Conservation (phyloP, 2,113 vertebrate genomes). For the Syrrhaptes paradoxus region DNA sequence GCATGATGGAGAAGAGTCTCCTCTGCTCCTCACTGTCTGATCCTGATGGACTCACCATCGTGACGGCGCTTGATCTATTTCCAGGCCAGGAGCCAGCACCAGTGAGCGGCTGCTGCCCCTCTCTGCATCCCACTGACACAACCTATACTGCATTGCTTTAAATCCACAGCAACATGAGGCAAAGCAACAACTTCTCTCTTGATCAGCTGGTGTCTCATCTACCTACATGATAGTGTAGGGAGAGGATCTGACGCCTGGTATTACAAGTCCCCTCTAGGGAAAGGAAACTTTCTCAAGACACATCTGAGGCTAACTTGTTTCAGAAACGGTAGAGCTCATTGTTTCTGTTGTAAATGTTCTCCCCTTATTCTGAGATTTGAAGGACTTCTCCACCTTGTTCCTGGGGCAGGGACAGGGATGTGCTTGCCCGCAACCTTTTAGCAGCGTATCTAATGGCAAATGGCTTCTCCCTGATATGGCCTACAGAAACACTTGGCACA, state of each 20-base stretch:
- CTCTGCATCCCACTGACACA: not conserved
- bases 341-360: not conserved
- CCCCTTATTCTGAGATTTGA: not conserved
- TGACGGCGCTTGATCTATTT: not conserved
- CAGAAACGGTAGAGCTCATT: not conserved
- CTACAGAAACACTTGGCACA: not conserved
- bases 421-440: not conserved
- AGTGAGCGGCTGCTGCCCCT: not conserved
- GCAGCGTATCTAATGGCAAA: accelerated
- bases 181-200: not conserved
- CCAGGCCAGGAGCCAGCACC: not conserved
- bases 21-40: not conserved
- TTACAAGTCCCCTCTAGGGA: not conserved
- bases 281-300: not conserved
- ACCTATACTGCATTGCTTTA: not conserved
- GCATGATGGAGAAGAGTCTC: not conserved
- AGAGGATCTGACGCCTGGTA: not conserved
- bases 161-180: not conserved
- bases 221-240: accelerated
- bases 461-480: not conserved
- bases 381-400: not conserved
- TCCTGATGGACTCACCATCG: not conserved
- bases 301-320: not conserved
- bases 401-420: not conserved
- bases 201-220: not conserved